Evolutionary conservation across 2,888 invertebrate genomes (phyloP), one percentile per base, ranked within the genome.

Genomic region (Adela reaumurella): DNA sequence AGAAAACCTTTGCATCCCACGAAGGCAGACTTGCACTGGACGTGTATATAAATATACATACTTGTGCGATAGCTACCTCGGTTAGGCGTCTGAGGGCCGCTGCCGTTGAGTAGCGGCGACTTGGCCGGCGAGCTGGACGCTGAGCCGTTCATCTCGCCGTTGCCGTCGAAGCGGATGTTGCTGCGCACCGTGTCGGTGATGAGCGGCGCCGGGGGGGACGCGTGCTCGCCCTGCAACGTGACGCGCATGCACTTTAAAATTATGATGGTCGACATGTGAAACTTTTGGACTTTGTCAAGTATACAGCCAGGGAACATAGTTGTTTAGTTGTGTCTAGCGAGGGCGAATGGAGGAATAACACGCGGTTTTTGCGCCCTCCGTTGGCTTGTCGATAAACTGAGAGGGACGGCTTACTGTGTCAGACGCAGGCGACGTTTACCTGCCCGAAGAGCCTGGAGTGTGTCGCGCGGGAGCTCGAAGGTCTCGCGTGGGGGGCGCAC

Each of bases 391-490:
- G n/a, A n/a, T n/a, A n/a, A n/a, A n/a, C n/a, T n/a, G n/a, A n/a
- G n/a, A n/a, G n/a, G n/a, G n/a, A n/a, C n/a, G n/a, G n/a, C n/a
- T n/a, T n/a, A n/a, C n/a, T n/a, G n/a, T n/a, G n/a, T n/a, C n/a
- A n/a, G n/a, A n/a, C n/a, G n/a, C n/a, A n/a, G n/a, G n/a, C n/a
- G n/a, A n/a, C n/a, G n/a, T n/a, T n/a, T n/a, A 69, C 69, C 67
- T 74, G 74, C 60, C 84, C 85, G 60, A 84, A 83, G 56, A 83
- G 81, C 52, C 84, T 70, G 59, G 83, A 81, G 74, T 84, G 81
- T 17, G 83, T 83, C 70, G 83, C 83, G 55, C 83, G 77, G 50
- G 83, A 83, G 53, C 83, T 81, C 47, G 83, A 76, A 1, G 77
- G 81, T 19, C 83, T 82, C 83, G 56, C 83, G 81, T 53, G 80